phyloP scores from a whole-genome alignment of 2,797 vertebrate species.

The Cyprinella venusta region DNA sequence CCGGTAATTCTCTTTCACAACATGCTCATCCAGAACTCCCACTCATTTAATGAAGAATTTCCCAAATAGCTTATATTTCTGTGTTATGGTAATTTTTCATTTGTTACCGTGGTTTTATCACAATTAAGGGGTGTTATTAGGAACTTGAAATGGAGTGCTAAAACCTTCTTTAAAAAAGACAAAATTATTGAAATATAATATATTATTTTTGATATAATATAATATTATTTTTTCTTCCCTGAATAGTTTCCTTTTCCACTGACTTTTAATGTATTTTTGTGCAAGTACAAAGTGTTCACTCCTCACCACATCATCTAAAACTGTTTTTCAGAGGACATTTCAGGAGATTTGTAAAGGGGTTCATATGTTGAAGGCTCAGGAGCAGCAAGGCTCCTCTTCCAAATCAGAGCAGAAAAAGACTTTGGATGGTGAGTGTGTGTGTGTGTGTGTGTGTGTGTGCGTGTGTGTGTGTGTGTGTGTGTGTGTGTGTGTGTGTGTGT shows the following conservation, averaged over 20 bases:
- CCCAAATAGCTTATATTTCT: not conserved
- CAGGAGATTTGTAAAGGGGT: constrained; percentile 84
- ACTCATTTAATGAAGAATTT: not conserved
- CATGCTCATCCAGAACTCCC: not conserved
- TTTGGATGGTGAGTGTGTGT: constrained; percentile 68
- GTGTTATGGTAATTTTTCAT: not conserved
- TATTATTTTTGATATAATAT: no score
- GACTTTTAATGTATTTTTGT: not conserved
- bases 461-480: no score
- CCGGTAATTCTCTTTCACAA: constrained; percentile 74
- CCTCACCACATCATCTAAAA: not conserved
- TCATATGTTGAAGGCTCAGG: constrained; percentile 81
- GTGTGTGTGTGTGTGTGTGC: constrained; percentile 6
- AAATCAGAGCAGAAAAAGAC: constrained; percentile 68
- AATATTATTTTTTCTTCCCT: not conserved
- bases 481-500: no score
- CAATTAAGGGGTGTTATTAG: no score
- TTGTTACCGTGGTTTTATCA: no score
- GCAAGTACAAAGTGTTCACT: not conserved
- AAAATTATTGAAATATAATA: no score
- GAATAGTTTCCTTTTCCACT: not conserved
- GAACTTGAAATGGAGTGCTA: not conserved
- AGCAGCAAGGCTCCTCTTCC: constrained; percentile 65
- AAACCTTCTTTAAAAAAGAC: not conserved
- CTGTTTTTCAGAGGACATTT: constrained; percentile 72